Evolutionary conservation across 1,140 invertebrate genomes (phyloP).

Genomic region (Bombus difficillimus): DNA sequence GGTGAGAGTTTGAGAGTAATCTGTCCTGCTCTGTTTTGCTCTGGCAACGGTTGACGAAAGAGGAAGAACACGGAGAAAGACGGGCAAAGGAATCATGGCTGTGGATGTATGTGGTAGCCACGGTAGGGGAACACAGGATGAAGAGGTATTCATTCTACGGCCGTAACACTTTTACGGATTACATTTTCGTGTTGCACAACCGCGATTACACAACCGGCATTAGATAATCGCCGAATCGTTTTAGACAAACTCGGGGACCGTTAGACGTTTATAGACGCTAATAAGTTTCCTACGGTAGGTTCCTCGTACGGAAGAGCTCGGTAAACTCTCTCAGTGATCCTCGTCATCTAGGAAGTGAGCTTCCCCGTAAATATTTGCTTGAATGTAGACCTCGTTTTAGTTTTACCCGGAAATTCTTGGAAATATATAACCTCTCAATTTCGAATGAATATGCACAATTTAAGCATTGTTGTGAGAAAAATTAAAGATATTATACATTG

Average conservation of each 20-base stretch:
- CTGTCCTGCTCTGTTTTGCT: slow-evolving; percentile 37
- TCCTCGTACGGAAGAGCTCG: background rate
- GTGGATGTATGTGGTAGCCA: background rate
- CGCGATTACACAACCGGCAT: slow-evolving; percentile 56
- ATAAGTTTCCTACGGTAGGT: background rate
- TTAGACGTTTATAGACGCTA: slow-evolving; percentile 70
- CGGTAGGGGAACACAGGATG: slow-evolving; percentile 5
- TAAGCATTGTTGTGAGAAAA: background rate
- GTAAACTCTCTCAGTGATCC: background rate
- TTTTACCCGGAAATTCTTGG: background rate
- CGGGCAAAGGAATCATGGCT: background rate
- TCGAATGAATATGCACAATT: background rate
- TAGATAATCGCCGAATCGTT: slow-evolving; percentile 69
- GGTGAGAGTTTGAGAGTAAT: slow-evolving; percentile 67
- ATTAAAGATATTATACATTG: background rate
- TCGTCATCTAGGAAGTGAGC: slow-evolving; percentile 24
- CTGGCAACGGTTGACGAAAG: slow-evolving; percentile 25
- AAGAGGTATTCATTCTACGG: slow-evolving; percentile 51
- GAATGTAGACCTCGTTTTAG: background rate
- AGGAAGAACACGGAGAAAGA: slow-evolving; percentile 52
- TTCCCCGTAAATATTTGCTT: slow-evolving; percentile 39
- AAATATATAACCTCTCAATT: background rate
- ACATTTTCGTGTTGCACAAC: slow-evolving; percentile 66
- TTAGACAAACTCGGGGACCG: slow-evolving; percentile 50
- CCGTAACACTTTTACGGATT: slow-evolving; percentile 71